phyloP scores from a whole-genome alignment of 2,888 invertebrate genomes.

The Cheilosia soror region DNA sequence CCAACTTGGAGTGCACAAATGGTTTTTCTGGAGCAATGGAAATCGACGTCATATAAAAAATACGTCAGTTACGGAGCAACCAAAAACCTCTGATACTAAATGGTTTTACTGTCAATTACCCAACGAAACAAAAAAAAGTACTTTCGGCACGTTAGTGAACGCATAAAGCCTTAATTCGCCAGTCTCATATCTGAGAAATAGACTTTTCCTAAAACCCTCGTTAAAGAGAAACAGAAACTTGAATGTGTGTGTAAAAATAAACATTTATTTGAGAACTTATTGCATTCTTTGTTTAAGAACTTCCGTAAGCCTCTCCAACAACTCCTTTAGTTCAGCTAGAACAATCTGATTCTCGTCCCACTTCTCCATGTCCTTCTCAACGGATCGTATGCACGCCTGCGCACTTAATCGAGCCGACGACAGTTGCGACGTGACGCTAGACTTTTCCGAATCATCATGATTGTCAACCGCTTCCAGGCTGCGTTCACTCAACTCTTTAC shows the following conservation, averaged over 20 bases:
- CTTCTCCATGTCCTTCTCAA: conserved; percentile 83
- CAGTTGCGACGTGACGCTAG: conserved; percentile 85
- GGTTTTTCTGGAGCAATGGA: too few relatives aligned
- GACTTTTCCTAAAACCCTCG: too few relatives aligned
- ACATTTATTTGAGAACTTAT: conserved; percentile 22
- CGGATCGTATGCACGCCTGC: conserved; percentile 85
- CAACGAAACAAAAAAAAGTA: too few relatives aligned
- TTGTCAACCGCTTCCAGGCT: conserved; percentile 85
- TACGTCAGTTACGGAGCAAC: too few relatives aligned
- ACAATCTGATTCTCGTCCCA: conserved; percentile 83
- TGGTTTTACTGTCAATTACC: too few relatives aligned
- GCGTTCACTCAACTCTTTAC: conserved; percentile 85
- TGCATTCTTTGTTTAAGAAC: conserved; percentile 76
- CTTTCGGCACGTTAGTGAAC: too few relatives aligned
- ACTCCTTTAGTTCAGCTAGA: conserved; percentile 81
- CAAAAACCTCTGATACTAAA: too few relatives aligned
- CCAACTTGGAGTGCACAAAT: too few relatives aligned
- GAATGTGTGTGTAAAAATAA: background rate
- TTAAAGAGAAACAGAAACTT: background rate
- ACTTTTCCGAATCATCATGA: conserved; percentile 84
- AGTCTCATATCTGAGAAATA: too few relatives aligned
- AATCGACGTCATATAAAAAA: too few relatives aligned
- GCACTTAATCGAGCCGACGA: conserved; percentile 86
- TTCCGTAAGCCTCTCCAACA: conserved; percentile 70
- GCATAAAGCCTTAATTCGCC: too few relatives aligned